Percentiles rank a stretch among this genome's conserved stretches.
phyloP scores from a whole-genome alignment of 2,113 vertebrate species.

The Gallinago paraguaiae region DNA sequence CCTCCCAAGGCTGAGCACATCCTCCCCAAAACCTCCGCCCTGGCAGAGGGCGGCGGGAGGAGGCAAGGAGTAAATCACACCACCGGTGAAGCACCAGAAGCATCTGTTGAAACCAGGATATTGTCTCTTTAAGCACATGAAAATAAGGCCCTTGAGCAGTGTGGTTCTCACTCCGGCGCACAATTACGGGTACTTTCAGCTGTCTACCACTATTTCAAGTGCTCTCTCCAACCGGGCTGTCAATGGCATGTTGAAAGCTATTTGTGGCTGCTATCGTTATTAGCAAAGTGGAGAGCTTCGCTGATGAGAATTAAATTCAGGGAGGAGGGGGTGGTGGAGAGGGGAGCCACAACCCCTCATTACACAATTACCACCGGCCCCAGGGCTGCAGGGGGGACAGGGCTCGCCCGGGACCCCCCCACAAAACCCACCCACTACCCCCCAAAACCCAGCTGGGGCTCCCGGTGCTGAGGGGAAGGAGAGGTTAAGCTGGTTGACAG shows the following conservation, averaged over 20 bases:
- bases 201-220: constrained; percentile 90
- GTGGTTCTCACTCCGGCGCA: constrained; percentile 86
- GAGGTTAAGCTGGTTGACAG: neutral
- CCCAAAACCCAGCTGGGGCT: fast-evolving
- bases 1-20: fast-evolving
- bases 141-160: constrained; percentile 88
- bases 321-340: constrained; percentile 41
- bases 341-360: constrained; percentile 58
- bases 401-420: neutral
- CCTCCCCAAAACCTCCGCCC: neutral
- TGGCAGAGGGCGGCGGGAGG: neutral
- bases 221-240: constrained; percentile 84
- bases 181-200: constrained; percentile 93
- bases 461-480: neutral
- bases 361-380: constrained; percentile 52
- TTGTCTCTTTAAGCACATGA: constrained; percentile 89
- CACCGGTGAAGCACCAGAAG: constrained; percentile 57
- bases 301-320: constrained; percentile 89
- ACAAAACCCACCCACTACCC: neutral
- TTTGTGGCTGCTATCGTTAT: constrained; percentile 90
- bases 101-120: constrained; percentile 83
- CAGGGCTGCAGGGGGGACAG: neutral
- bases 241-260: constrained; percentile 92
- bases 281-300: constrained; percentile 84
- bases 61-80: constrained; percentile 19